These are phyloP conservation scores for Flexamia atlantica DNA, from an alignment of 2,888 invertebrate genomes.

Conservation along the genomic window DNA sequence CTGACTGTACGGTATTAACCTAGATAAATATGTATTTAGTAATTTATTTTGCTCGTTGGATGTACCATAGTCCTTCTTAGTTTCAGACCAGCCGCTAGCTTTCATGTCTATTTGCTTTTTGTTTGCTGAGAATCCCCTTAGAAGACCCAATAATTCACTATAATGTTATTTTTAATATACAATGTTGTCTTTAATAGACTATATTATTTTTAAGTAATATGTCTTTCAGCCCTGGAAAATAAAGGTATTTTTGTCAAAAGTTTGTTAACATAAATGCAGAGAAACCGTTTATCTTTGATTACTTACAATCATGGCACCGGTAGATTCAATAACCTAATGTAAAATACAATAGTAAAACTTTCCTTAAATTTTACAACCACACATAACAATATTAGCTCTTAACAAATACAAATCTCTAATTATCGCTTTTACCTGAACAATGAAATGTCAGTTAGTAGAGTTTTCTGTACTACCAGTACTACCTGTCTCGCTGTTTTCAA, in stretches of 20 bases:
- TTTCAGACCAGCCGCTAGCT: slow-evolving; percentile 41
- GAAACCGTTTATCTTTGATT: background rate
- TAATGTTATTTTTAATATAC: slow-evolving; percentile 54
- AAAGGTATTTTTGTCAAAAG: slow-evolving; percentile 20
- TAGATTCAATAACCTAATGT: too few species aligned
- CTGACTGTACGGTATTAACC: slow-evolving; percentile 51
- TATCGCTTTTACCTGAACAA: background rate
- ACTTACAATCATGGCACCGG: background rate
- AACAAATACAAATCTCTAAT: too few species aligned
- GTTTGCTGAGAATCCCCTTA: slow-evolving; percentile 26
- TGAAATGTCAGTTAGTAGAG: too few species aligned
- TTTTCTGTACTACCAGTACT: too few species aligned
- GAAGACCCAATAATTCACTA: slow-evolving; percentile 29
- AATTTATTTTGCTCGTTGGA: slow-evolving; percentile 38
- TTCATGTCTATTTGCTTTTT: slow-evolving; percentile 1
- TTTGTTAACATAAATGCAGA: slow-evolving; percentile 44
- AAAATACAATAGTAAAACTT: too few species aligned
- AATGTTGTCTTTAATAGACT: slow-evolving; percentile 46
- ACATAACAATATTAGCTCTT: too few species aligned
- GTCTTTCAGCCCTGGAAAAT: slow-evolving; percentile 64
- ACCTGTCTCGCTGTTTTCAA: background rate
- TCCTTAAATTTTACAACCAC: too few species aligned
- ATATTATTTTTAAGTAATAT: slow-evolving; percentile 61
- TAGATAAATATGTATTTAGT: slow-evolving; percentile 52
- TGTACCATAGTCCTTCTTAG: slow-evolving; percentile 26